These are phyloP conservation scores for Druon quercuslanigerum DNA, from an alignment of 1,140 invertebrate species.

Conservation along the genomic window DNA sequence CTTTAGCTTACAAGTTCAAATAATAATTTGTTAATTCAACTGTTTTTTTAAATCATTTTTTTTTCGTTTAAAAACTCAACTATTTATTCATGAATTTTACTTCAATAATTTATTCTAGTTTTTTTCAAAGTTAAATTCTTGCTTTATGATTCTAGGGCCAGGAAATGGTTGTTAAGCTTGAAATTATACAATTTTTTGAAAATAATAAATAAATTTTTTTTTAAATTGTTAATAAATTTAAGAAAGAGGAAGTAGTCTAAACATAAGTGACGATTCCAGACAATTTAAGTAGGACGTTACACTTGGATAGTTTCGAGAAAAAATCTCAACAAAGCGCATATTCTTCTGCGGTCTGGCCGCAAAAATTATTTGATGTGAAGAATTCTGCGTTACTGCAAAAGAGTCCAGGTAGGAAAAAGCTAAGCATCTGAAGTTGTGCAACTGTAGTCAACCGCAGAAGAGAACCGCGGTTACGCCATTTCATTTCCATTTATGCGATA, in stretches of 20 bases:
- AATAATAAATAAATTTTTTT: too few species aligned
- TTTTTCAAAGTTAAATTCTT: too few species aligned
- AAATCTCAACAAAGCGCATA: slow-evolving; percentile 17
- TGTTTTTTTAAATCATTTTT: too few species aligned
- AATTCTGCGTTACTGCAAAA: neutral
- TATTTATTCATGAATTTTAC: too few species aligned
- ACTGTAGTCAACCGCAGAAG: slow-evolving; percentile 63
- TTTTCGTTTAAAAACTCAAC: too few species aligned
- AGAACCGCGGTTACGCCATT: slow-evolving; percentile 58
- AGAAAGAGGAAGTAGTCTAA: neutral
- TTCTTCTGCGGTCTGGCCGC: slow-evolving; percentile 6
- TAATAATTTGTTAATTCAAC: too few species aligned
- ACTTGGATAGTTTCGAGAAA: neutral
- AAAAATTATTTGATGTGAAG: slow-evolving; percentile 1
- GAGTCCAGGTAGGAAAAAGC: slow-evolving; percentile 40
- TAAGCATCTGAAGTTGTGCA: slow-evolving; percentile 55
- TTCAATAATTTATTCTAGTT: too few species aligned
- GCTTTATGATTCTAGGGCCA: too few species aligned
- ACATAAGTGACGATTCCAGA: neutral
- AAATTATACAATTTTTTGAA: too few species aligned
- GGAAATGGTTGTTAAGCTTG: too few species aligned
- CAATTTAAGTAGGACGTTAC: slow-evolving; percentile 7
- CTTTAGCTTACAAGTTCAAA: too few species aligned
- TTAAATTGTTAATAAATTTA: neutral
- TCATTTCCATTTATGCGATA: slow-evolving; percentile 60